phyloP scores from a whole-genome alignment of 1,140 invertebrate genomes.

The Meloidogyne exigua region DNA sequence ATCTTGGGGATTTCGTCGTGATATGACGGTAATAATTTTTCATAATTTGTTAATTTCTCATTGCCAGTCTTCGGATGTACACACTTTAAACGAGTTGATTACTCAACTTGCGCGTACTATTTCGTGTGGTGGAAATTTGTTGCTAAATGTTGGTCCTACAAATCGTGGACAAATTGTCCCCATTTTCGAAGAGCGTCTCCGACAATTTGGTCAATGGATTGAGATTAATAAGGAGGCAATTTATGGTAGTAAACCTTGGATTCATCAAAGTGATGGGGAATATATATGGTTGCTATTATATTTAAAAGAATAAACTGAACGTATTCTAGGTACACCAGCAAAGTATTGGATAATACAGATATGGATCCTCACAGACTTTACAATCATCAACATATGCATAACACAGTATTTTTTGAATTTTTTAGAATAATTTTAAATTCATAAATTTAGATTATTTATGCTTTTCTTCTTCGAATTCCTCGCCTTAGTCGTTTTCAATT shows the following conservation, averaged over 20 bases:
- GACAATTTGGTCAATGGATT: slow-evolving; percentile 75
- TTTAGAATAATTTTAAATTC: neutral
- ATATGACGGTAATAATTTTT: slow-evolving; percentile 19
- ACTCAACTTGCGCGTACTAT: slow-evolving; percentile 64
- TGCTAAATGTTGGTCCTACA: slow-evolving; percentile 65
- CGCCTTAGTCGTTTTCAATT: slow-evolving; percentile 32
- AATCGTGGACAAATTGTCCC: slow-evolving; percentile 70
- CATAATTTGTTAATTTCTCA: slow-evolving; percentile 16
- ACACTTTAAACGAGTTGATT: slow-evolving; percentile 62
- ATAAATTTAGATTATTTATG: slow-evolving; percentile 36
- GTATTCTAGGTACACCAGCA: slow-evolving; percentile 37
- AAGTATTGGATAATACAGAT: slow-evolving; percentile 21
- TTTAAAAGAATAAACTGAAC: slow-evolving; percentile 2
- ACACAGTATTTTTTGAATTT: slow-evolving; percentile 14
- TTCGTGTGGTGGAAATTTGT: slow-evolving; percentile 66
- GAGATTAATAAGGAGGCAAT: slow-evolving; percentile 82
- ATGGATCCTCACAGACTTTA: slow-evolving; percentile 20
- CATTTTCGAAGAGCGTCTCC: slow-evolving; percentile 83
- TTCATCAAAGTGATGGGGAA: slow-evolving; percentile 54
- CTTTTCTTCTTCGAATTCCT: slow-evolving; percentile 34
- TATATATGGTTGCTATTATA: slow-evolving; percentile 45
- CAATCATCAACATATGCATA: slow-evolving; percentile 36
- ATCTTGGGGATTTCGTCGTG: slow-evolving; percentile 74
- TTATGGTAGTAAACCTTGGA: slow-evolving; percentile 74
- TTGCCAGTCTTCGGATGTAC: slow-evolving; percentile 54